Base-by-base conservation (phyloP, 2,888 invertebrate species). In the Zygogramma bicolorata region DNA sequence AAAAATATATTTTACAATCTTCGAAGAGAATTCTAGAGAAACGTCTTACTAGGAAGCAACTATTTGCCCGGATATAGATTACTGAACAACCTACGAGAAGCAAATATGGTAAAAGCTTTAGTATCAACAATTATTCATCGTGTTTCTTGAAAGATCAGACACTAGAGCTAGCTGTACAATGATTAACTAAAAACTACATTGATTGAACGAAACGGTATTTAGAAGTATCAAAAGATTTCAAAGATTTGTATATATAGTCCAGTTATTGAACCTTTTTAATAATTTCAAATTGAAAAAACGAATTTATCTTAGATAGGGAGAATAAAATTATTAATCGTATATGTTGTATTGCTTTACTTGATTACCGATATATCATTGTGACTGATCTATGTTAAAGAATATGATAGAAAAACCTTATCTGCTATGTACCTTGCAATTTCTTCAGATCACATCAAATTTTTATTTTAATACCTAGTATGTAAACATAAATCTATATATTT, bases 291-390 rank as follows among this genome's bases (percentile, higher is more conserved):
- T 84, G 83, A 86, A 85, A 85, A 85, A 87, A 87, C 87, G 87
- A 87, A 87, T 87, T 87, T 87, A 87, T 86, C 86, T 86, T 87
- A 87, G 87, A 86, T 87, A 87, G 86, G 86, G 82, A 83, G 81
- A 84, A 82, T 82, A 83, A 81, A 83, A 84, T 82, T 81, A 85
- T 83, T 84, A 81, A 85, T 84, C 75, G 78, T 86, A 85, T 86
- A 86, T 87, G 87, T 87, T 87, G 87, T 87, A 86, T 86, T 86
- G 87, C 87, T 87, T 86, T 70, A 85, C 84, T 85, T 82, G 82
- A 81, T 80, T 75, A 77, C 75, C 62, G 61, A 84, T 79, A 84
- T 84, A 86, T 86, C 85, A 86, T 85, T 85, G 85, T 85, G 85
- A 85, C 85, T 85, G 85, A 84, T 84, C 85, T 85, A 84, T 85